phyloP scores from a whole-genome alignment of 1,140 invertebrate species.

The Brachionus asplanchnoidis region DNA sequence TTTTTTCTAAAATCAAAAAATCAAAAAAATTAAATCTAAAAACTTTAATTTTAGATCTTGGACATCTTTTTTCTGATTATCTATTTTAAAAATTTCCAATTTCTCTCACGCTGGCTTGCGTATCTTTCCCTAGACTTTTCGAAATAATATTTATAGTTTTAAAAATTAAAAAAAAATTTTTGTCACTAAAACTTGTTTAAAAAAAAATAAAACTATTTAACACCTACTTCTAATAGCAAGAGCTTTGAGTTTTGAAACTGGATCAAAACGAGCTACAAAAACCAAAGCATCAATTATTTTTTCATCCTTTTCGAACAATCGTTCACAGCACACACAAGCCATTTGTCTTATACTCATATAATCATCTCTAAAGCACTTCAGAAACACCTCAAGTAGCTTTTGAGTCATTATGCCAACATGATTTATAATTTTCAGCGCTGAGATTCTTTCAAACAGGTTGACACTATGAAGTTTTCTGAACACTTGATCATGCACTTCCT shows the following conservation, averaged over 20 bases:
- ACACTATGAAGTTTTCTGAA: background rate
- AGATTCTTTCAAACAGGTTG: background rate
- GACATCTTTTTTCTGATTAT: too few species aligned
- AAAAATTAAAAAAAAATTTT: too few species aligned
- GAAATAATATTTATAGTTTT: too few species aligned
- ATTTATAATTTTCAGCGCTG: conserved; percentile 22
- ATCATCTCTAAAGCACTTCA: conserved; percentile 54
- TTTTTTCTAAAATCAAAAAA: too few species aligned
- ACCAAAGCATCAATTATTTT: conserved; percentile 50
- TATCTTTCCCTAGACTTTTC: too few species aligned
- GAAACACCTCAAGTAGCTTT: conserved; percentile 52
- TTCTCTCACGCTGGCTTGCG: too few species aligned
- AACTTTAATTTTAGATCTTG: too few species aligned
- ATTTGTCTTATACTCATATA: conserved; percentile 52
- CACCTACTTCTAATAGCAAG: conserved; percentile 54
- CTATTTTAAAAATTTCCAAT: too few species aligned
- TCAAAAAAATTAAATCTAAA: too few species aligned
- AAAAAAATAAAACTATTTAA: too few species aligned
- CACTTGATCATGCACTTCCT: conserved; percentile 32
- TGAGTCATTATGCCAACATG: conserved; percentile 52
- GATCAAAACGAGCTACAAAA: conserved; percentile 53
- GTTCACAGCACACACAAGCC: conserved; percentile 51
- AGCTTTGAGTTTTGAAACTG: conserved; percentile 55
- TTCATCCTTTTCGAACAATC: conserved; percentile 51
- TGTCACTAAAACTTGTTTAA: too few species aligned